A percentile compares a stretch with the other conserved stretches of the same genome.
Conservation (phyloP, 2,797 vertebrate species). For the Ptychadena robeensis region DNA sequence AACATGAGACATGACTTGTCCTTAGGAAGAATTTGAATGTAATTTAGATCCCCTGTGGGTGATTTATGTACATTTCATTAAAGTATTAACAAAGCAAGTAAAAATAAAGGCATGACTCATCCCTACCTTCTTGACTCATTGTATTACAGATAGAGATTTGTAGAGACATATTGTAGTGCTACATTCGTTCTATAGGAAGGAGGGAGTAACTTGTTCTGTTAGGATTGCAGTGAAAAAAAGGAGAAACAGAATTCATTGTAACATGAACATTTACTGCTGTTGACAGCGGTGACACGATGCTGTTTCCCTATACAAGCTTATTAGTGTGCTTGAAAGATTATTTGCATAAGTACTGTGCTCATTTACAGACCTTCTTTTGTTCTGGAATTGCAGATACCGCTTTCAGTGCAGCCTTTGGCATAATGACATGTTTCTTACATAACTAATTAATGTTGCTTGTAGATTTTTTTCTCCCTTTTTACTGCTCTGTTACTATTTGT, state of each 20-base stretch:
- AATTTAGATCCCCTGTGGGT: no score
- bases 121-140: no score
- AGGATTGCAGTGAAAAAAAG: no score
- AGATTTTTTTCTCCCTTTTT: not conserved
- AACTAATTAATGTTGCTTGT: conserved; percentile 10
- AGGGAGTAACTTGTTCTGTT: no score
- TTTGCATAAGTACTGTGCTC: not conserved
- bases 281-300: conserved; percentile 2
- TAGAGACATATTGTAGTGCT: not conserved
- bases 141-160: no score
- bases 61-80: no score
- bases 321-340: not conserved
- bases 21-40: no score
- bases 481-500: no score
- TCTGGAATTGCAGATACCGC: not conserved
- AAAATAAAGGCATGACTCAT: no score
- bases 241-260: no score
- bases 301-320: not conserved
- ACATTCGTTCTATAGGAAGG: not conserved
- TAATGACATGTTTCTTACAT: not conserved
- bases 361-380: not conserved
- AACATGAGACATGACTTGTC: no score
- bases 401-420: conserved; percentile 4
- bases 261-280: conserved; percentile 8
- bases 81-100: no score